phyloP scores from a whole-genome alignment of 1,140 invertebrate species.

The Dinothrombium tinctorium region DNA sequence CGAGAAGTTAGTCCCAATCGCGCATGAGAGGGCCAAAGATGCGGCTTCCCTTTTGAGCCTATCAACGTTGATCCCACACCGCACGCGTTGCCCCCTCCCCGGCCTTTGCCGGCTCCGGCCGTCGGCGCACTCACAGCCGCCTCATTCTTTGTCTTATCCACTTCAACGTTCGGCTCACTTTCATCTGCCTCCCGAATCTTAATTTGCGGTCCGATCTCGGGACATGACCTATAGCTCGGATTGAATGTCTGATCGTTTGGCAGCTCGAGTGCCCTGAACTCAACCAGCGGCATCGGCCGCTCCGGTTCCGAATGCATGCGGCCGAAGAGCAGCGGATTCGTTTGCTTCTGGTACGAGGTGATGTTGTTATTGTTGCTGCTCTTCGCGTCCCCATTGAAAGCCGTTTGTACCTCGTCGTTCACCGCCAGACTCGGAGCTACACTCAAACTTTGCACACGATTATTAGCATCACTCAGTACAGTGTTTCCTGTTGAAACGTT shows the following conservation, averaged over 20 bases:
- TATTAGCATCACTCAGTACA: neutral
- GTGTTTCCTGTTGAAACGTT: neutral
- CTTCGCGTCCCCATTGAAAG: neutral
- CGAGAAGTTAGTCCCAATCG: conserved; percentile 14
- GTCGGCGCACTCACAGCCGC: conserved; percentile 6
- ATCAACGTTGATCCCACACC: too few species aligned
- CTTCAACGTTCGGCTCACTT: neutral
- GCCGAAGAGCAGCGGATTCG: conserved; percentile 13
- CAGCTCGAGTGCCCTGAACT: conserved; percentile 13
- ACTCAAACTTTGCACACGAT: neutral
- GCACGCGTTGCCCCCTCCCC: neutral
- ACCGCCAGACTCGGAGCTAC: conserved; percentile 12
- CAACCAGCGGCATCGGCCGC: conserved; percentile 13
- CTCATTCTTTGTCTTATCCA: conserved; percentile 7
- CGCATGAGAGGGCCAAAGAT: conserved; percentile 16
- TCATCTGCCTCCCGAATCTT: conserved; percentile 7
- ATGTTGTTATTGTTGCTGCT: neutral
- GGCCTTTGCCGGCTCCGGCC: conserved; percentile 5
- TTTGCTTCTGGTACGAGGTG: conserved; percentile 3
- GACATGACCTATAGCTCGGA: conserved; percentile 15
- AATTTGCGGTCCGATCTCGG: conserved; percentile 15
- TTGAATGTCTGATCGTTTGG: conserved; percentile 8
- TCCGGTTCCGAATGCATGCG: conserved; percentile 17
- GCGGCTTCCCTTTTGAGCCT: conserved; percentile 9
- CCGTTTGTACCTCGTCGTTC: conserved; percentile 9